phyloP scores from a whole-genome alignment of 2,113 vertebrate species.

The Rhodinocichla rosea region DNA sequence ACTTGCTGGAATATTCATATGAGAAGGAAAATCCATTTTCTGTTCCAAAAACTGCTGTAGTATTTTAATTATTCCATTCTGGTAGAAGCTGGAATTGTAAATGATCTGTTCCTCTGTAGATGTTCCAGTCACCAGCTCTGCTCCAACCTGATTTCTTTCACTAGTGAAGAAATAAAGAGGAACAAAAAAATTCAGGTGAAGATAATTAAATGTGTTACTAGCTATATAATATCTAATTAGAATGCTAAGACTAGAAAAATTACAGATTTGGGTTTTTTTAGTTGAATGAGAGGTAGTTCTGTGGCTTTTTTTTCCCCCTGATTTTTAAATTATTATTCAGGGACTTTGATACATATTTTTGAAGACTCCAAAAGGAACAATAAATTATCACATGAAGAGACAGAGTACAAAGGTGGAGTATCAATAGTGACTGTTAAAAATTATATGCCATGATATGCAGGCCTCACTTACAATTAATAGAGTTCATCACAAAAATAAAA shows the following conservation, averaged over 20 bases:
- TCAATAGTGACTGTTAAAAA: neutral
- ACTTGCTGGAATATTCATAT: neutral
- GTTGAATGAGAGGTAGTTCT: neutral
- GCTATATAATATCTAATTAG: neutral
- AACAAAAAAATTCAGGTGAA: neutral
- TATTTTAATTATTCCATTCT: neutral
- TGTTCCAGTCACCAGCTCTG: neutral
- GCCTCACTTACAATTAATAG: neutral
- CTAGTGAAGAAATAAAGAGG: neutral
- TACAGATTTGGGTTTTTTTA: accelerated
- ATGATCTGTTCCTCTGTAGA: neutral
- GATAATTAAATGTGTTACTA: neutral
- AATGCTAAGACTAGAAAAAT: neutral
- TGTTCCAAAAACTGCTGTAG: neutral
- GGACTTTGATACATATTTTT: neutral
- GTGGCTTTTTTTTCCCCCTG: neutral
- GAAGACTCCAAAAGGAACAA: neutral
- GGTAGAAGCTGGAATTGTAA: neutral
- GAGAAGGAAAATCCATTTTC: neutral
- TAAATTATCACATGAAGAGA: neutral
- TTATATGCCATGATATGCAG: neutral
- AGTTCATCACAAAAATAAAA: neutral
- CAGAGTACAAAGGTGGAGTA: neutral
- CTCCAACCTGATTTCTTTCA: neutral
- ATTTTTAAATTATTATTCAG: neutral